A percentile compares a stretch with the other conserved stretches of the same genome.
phyloP scores from a whole-genome alignment of 2,113 vertebrate species.

The Crocuta crocuta region DNA sequence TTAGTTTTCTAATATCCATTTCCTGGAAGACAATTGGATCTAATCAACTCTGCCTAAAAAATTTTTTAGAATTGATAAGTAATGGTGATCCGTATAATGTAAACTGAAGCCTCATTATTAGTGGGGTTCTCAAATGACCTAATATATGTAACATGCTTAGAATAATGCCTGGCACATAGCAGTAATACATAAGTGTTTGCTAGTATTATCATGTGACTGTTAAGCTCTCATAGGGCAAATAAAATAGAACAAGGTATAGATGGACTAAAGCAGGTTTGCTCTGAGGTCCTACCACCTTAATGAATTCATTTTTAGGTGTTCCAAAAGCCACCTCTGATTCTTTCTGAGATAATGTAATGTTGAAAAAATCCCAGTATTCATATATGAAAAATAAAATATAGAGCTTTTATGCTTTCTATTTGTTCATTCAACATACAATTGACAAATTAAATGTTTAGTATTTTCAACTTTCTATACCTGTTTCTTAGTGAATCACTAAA shows the following conservation, averaged over 20 bases:
- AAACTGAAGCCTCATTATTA: constrained; percentile 44
- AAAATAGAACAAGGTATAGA: constrained; percentile 27
- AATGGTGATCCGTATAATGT: constrained; percentile 55
- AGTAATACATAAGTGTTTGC: not conserved
- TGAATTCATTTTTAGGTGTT: constrained; percentile 35
- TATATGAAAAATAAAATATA: constrained; percentile 3
- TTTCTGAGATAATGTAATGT: not conserved
- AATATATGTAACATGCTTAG: constrained; percentile 37
- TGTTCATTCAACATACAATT: not conserved
- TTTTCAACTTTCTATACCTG: not conserved
- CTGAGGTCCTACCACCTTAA: not conserved
- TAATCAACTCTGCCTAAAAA: constrained; percentile 72
- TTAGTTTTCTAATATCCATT: constrained; percentile 67
- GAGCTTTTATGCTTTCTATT: not conserved
- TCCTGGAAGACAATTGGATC: constrained; percentile 74
- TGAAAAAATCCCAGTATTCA: not conserved
- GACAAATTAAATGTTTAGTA: not conserved
- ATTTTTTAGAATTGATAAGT: constrained; percentile 74
- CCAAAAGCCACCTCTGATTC: not conserved
- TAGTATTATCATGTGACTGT: constrained; percentile 7
- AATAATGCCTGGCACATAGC: not conserved
- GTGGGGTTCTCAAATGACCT: constrained; percentile 51
- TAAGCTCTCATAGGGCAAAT: not conserved
- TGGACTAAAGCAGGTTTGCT: not conserved
- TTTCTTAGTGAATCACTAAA: not conserved